These are phyloP conservation scores for Liparis tanakae DNA, from an alignment of 2,797 vertebrate genomes.

Conservation along the genomic window DNA sequence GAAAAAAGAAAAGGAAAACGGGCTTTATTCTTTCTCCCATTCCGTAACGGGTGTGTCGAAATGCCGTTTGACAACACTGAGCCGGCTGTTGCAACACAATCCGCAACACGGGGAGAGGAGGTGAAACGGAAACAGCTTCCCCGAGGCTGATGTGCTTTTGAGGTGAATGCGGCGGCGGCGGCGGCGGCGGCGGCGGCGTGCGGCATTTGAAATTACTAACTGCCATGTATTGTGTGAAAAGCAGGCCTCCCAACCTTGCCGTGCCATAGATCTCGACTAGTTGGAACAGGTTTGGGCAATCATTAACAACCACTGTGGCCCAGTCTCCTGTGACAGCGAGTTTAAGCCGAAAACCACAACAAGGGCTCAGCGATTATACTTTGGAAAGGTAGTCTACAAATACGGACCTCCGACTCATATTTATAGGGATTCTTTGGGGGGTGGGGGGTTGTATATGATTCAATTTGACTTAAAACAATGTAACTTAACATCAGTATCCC, in stretches of 20 bases:
- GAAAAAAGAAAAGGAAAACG: slow-evolving; percentile 15
- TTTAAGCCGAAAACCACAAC: slow-evolving; percentile 71
- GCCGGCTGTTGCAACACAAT: neutral
- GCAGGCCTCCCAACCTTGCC: slow-evolving; percentile 63
- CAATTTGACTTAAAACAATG: neutral
- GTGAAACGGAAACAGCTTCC: slow-evolving; percentile 31
- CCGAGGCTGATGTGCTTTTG: slow-evolving; percentile 21
- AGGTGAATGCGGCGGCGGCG: slow-evolving; percentile 15
- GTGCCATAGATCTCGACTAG: slow-evolving; percentile 81
- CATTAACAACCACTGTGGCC: slow-evolving; percentile 83
- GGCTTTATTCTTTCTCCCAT: slow-evolving; percentile 37
- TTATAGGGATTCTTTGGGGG: neutral
- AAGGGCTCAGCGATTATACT: slow-evolving; percentile 48
- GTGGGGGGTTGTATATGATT: neutral
- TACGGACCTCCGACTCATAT: slow-evolving; percentile 28
- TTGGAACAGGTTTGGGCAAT: slow-evolving; percentile 86
- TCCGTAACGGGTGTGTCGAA: slow-evolving; percentile 41
- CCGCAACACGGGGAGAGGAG: neutral
- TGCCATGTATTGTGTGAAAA: slow-evolving; percentile 69
- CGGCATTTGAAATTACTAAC: slow-evolving; percentile 61
- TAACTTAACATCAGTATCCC: neutral
- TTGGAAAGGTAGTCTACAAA: slow-evolving; percentile 30
- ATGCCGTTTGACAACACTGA: slow-evolving; percentile 1
- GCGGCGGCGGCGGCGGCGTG: neutral
- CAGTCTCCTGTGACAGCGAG: slow-evolving; percentile 72